phyloP scores from a whole-genome alignment of 2,797 vertebrate genomes.

The Myiotriccus ornatus region DNA sequence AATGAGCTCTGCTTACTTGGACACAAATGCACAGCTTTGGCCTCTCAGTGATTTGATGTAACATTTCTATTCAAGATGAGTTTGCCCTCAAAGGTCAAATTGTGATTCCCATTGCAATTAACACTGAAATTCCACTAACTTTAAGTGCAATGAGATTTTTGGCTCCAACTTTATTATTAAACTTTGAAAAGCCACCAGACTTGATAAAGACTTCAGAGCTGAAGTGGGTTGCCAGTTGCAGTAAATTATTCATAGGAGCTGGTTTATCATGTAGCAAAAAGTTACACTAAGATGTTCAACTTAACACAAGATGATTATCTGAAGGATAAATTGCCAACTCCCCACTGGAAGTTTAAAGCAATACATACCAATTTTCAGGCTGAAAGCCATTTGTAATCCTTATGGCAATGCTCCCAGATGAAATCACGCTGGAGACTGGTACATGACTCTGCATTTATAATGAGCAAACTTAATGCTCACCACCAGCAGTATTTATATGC shows the following conservation, averaged over 20 bases:
- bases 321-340: conserved; percentile 53
- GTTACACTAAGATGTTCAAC: conserved; percentile 49
- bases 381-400: conserved; percentile 57
- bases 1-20: not conserved
- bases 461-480: conserved; percentile 18
- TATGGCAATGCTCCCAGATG: conserved; percentile 48
- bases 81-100: not conserved
- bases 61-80: not conserved
- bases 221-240: not conserved
- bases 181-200: conserved; percentile 31
- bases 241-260: conserved; percentile 54
- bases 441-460: conserved; percentile 52
- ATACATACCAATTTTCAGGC: conserved; percentile 44
- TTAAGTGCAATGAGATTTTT: not conserved
- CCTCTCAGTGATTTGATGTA: not conserved
- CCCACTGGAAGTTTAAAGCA: conserved; percentile 48
- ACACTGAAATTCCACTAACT: not conserved
- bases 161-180: not conserved
- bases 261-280: conserved; percentile 53
- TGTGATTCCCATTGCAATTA: not conserved
- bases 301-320: conserved; percentile 54
- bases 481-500: conserved; percentile 6
- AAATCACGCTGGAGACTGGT: not conserved
- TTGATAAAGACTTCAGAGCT: conserved; percentile 17
- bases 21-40: not conserved